Evolutionary conservation across 1,140 invertebrate species (phyloP), one percentile per base, ranked within the genome.

Genomic region (Lordiphosa mommai): DNA sequence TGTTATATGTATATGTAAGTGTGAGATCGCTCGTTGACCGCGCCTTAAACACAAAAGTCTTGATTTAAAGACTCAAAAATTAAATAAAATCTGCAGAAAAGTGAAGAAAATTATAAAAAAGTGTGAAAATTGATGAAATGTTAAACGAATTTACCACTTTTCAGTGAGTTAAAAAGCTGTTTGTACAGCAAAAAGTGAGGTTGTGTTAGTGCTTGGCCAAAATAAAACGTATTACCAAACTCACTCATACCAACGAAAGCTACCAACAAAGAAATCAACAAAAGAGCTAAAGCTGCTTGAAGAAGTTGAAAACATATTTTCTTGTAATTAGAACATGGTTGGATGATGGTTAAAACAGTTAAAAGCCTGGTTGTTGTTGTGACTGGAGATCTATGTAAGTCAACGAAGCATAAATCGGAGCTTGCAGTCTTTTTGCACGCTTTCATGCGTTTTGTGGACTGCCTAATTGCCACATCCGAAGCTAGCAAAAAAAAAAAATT

Each of bases 41-140:
- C 77, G 79, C 77, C 77, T 84, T 85, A 84, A 85, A 77, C 37
- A 60, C 59, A 61, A 63, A 56, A 84, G 77, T 63, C 59, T 66
- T 60, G 48, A 27, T 52, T 49, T 43, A 56, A 20, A 37, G 16
- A 12, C 27, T 7, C 6, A 9, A 40, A 66, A 49, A 48, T 10
- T 27, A 13, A n/a, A 29, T 30, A 9, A 55, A 40, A 58, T 36
- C 40, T 32, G 30, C 27, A 58, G 23, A 48, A 34, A 32, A 49
- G 5, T 43, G 9, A 14, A 27, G 14, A 20, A 48, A 49, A 66
- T 56, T 66, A 40, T n/a, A 10, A 8, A 17, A 17, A 36, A 51
- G 40, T 56, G 48, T 36, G 32, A 20, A n/a, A 44, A 20, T 4
- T 10, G 32, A 29, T 17, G 30, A 23, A 33, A 10, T 47, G 13